Evolutionary conservation across 35 echinoderm and acorn worm species (phyloP).

Genomic region (Anneissia japonica): DNA sequence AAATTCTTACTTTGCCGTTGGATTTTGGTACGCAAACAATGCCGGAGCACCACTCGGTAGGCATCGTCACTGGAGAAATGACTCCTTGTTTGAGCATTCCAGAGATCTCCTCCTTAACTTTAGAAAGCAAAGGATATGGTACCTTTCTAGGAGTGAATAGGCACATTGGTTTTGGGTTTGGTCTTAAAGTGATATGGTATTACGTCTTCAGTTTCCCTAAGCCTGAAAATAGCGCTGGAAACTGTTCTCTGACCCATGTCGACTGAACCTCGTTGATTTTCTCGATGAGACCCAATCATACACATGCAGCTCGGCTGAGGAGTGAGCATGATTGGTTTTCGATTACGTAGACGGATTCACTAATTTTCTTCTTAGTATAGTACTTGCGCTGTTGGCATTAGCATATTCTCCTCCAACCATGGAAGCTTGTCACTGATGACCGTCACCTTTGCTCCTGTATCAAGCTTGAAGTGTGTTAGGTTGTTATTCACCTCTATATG

Average conservation of each 20-base stretch:
- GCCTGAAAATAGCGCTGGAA: background rate
- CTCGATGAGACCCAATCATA: background rate
- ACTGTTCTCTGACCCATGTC: background rate
- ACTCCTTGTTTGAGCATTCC: slow-evolving; percentile 1
- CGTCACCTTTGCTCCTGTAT: too few relatives aligned
- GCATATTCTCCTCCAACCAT: too few relatives aligned
- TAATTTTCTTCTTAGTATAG: background rate
- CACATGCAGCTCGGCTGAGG: background rate
- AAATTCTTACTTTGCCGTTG: background rate
- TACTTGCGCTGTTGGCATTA: too few relatives aligned
- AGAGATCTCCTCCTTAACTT: background rate
- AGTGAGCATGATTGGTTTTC: background rate
- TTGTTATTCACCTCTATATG: too few relatives aligned
- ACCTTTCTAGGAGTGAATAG: background rate
- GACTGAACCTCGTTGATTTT: background rate
- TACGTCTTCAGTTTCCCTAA: slow-evolving; percentile 6
- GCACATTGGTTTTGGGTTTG: background rate
- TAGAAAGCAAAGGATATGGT: background rate
- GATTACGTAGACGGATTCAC: background rate
- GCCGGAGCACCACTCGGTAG: background rate
- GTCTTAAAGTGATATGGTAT: background rate
- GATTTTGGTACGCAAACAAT: background rate
- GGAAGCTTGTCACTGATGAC: background rate
- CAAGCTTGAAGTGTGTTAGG: too few relatives aligned
- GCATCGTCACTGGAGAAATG: background rate